Conservation (phyloP, 2,113 vertebrate species). For the Microtus pennsylvanicus region DNA sequence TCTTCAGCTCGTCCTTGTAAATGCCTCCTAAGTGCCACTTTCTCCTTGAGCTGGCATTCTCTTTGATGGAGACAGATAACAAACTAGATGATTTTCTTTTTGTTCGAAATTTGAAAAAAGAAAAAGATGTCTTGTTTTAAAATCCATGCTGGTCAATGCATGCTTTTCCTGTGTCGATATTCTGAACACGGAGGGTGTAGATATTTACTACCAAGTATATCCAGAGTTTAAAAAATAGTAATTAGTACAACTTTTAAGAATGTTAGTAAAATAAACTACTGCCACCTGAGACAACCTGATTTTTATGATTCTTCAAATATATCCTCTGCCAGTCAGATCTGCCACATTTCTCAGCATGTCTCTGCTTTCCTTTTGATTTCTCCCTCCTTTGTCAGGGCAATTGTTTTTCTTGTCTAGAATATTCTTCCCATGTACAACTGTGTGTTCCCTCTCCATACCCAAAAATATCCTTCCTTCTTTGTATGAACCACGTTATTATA, state of each 20-base stretch:
- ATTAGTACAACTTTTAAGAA: background rate
- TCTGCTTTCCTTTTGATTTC: background rate
- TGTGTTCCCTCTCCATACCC: background rate
- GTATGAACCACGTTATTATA: background rate
- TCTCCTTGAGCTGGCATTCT: background rate
- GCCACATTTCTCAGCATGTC: background rate
- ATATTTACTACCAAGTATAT: background rate
- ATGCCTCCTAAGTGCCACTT: background rate
- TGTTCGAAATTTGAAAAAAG: background rate
- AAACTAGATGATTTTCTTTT: background rate
- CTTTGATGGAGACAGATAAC: background rate
- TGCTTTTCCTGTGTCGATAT: background rate
- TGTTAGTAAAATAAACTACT: background rate
- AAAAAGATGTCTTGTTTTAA: background rate
- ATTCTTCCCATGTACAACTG: background rate
- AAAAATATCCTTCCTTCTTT: background rate
- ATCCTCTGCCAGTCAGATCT: background rate
- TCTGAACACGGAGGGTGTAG: background rate
- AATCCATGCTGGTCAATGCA: background rate
- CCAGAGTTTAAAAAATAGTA: background rate
- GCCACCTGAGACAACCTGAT: background rate
- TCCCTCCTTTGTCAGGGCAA: background rate
- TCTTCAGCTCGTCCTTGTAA: background rate
- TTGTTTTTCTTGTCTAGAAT: background rate
- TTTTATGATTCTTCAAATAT: background rate